Conservation (phyloP, 2,888 invertebrate species). For the Orchesellides sinensis region DNA sequence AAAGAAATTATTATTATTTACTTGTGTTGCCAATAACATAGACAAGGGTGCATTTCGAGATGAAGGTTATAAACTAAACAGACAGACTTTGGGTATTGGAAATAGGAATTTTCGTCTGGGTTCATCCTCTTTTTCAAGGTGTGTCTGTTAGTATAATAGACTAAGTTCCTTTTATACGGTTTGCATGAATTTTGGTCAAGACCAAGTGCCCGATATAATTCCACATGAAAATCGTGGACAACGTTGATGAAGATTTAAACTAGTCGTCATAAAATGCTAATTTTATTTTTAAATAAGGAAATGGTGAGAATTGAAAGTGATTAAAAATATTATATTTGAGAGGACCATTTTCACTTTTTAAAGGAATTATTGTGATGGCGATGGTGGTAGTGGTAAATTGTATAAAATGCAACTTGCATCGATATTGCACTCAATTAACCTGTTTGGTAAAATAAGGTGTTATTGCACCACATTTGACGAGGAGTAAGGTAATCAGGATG, state of each 20-base stretch:
- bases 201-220: constrained; percentile 37
- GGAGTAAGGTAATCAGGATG: too few relatives aligned
- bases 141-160: constrained; percentile 34
- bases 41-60: neutral
- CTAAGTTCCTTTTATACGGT: too few relatives aligned
- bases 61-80: neutral
- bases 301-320: too few relatives aligned
- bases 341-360: too few relatives aligned
- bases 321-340: too few relatives aligned
- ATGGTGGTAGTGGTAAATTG: neutral
- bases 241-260: too few relatives aligned
- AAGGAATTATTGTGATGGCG: too few relatives aligned
- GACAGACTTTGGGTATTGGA: neutral
- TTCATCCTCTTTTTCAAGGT: constrained; percentile 44
- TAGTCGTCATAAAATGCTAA: too few relatives aligned
- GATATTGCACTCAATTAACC: constrained; percentile 2
- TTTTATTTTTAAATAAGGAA: too few relatives aligned
- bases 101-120: neutral
- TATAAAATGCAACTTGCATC: constrained; percentile 3
- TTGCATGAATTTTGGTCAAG: constrained; percentile 1
- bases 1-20: neutral
- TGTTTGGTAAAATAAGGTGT: neutral
- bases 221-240: too few relatives aligned
- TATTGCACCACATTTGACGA: neutral
- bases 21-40: constrained; percentile 25